Evolutionary conservation across 2,888 invertebrate species (phyloP).

Genomic region (Drosophila algonquin): DNA sequence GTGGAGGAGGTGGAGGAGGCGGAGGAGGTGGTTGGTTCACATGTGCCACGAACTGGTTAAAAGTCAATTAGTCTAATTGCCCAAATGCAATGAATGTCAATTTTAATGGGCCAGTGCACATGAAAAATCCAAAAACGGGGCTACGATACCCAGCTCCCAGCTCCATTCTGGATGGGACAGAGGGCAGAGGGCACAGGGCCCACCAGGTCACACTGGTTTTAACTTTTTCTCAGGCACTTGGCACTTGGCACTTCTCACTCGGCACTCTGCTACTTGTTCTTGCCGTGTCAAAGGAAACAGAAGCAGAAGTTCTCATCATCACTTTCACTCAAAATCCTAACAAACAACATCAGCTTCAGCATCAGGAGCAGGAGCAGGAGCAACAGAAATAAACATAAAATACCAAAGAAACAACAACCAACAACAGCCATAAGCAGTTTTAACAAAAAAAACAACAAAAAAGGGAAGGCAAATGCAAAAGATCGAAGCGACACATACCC

Average conservation of each 20-base stretch:
- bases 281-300: conserved; percentile 1
- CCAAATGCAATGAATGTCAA: conserved; percentile 75
- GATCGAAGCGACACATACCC: not conserved
- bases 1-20: not conserved
- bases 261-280: not conserved
- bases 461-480: not conserved
- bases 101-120: conserved; percentile 76
- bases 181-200: too few species aligned
- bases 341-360: conserved; percentile 43
- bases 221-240: too few species aligned
- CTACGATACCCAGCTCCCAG: not conserved
- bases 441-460: not conserved
- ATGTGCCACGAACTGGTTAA: conserved; percentile 65
- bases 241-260: too few species aligned
- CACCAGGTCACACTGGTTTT: not conserved
- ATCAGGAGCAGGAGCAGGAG: not conserved
- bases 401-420: conserved; percentile 11
- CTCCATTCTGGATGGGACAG: not conserved
- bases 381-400: conserved; percentile 22
- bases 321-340: conserved; percentile 58
- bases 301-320: conserved; percentile 60
- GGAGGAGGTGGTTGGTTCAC: conserved; percentile 24
- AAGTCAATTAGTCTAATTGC: conserved; percentile 79
- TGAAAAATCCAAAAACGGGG: conserved; percentile 17
- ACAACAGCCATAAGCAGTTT: not conserved